These are phyloP conservation scores for Heliconius hortense DNA, from an alignment of 2,888 invertebrate genomes.

Conservation along the genomic window DNA sequence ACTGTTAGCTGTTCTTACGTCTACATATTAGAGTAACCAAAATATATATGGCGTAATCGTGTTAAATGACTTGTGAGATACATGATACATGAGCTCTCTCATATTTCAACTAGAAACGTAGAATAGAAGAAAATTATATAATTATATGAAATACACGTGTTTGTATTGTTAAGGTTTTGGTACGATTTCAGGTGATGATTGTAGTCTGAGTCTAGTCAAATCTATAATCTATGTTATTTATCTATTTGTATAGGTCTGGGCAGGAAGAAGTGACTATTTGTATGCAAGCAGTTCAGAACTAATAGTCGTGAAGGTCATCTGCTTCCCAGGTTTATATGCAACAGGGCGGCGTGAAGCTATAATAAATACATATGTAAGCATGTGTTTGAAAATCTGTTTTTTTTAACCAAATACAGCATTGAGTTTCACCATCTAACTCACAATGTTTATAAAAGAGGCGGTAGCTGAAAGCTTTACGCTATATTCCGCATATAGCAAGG, in stretches of 20 bases:
- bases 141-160: neutral
- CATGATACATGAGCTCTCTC: neutral
- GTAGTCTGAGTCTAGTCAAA: neutral
- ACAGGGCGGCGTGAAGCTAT: too few relatives aligned
- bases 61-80: neutral
- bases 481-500: too few relatives aligned
- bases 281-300: neutral
- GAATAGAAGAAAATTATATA: neutral
- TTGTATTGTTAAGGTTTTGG: neutral
- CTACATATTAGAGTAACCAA: conserved; percentile 1
- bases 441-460: too few relatives aligned
- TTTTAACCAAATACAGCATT: too few relatives aligned
- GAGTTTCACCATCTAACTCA: too few relatives aligned
- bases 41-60: conserved; percentile 5
- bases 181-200: neutral
- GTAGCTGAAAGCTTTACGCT: too few relatives aligned
- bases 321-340: too few relatives aligned
- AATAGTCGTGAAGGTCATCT: neutral
- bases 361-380: too few relatives aligned
- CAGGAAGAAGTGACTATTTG: neutral
- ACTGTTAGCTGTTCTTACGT: neutral
- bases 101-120: neutral
- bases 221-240: too few relatives aligned
- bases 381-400: too few relatives aligned
- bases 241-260: too few relatives aligned